Conservation (phyloP, 2,113 vertebrate genomes). For the Tor tambroides region DNA sequence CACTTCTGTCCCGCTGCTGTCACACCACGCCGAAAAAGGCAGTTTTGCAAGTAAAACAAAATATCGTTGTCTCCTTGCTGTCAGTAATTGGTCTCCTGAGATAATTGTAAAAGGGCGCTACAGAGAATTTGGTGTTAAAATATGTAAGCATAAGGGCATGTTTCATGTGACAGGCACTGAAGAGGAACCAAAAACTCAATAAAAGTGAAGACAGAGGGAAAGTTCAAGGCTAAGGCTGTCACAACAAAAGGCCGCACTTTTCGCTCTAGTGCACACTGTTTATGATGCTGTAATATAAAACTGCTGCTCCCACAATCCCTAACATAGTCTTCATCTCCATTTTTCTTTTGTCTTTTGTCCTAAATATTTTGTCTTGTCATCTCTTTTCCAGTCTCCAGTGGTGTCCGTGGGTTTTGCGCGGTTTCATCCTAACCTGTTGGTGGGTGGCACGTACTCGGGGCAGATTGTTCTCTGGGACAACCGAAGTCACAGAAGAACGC, state of each 20-base stretch:
- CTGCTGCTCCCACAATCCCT: slow-evolving; percentile 72
- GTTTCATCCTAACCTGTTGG: slow-evolving; percentile 95
- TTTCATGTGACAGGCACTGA: slow-evolving; percentile 56
- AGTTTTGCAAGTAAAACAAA: slow-evolving; percentile 4
- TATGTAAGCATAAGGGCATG: slow-evolving; percentile 44
- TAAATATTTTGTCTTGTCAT: slow-evolving; percentile 50
- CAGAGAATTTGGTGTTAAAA: slow-evolving; percentile 3
- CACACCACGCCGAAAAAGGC: slow-evolving; percentile 4
- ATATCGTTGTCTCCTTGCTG: slow-evolving; percentile 2
- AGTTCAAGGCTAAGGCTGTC: slow-evolving; percentile 74
- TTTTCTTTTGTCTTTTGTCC: slow-evolving; percentile 23
- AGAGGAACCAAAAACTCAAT: slow-evolving; percentile 61
- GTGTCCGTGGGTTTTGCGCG: slow-evolving; percentile 96
- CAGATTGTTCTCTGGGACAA: slow-evolving; percentile 99
- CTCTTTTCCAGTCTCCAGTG: slow-evolving; percentile 86
- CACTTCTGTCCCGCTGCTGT: slow-evolving; percentile 20
- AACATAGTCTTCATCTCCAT: slow-evolving; percentile 68
- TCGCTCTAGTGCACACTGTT: slow-evolving; percentile 73
- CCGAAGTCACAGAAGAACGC: slow-evolving; percentile 93
- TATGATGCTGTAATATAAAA: slow-evolving; percentile 79
- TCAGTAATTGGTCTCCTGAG: slow-evolving; percentile 36
- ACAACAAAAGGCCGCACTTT: slow-evolving; percentile 73
- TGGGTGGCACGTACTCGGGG: slow-evolving; percentile 95
- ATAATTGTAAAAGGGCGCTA: slow-evolving; percentile 36
- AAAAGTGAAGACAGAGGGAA: slow-evolving; percentile 56